Evolutionary conservation across 1,140 invertebrate species (phyloP), one percentile per base, ranked within the genome.

Genomic region (Drosophila neocordata): DNA sequence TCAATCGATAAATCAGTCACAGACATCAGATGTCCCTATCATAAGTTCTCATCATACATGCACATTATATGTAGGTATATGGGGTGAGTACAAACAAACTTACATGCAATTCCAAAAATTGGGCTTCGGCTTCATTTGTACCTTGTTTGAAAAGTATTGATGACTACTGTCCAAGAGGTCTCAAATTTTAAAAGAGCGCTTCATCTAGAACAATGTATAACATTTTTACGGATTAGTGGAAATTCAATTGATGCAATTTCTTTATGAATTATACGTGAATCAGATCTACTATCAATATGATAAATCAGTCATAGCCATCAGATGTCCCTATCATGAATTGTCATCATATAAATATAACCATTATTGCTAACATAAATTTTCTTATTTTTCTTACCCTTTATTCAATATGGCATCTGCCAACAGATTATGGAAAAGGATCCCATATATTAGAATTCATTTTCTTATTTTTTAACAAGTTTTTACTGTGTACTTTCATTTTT

Each of bases 21-120:
- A 59, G 73, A 59, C 44, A 69, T 75, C 73, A 75, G 71, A 31
- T 59, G 73, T 75, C 73, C 73, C 73, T 75, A 75, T 75, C 73
- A 3, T 12, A 34, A 6, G 0, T 38, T 52, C 8, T 68, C 70
- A 73, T 75, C 56, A 74, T 31, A 31, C 27, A 31, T 31, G 27
- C 27, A 31, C 27, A 1, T 31, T 31, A 7, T 6, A 6, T 6
- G 27, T 31, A n/a, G n/a, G n/a, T 31, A 6, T 6, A 31, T 4
- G 5, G 27, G 7, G 4, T 31, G 7, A 6, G 27, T 31, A 31
- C 4, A 31, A 31, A 31, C 4, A 31, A 31, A 31, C 27, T 31
- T 31, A 31, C 27, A 31, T 3, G 27, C 6, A 31, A 31, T 31
- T 7, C 27, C 27, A 31, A 5, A 31, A 1, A 31, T 31, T 31